These are phyloP conservation scores for Tamandua tetradactyla DNA, from an alignment of 2,797 vertebrate genomes.

Conservation along the genomic window DNA sequence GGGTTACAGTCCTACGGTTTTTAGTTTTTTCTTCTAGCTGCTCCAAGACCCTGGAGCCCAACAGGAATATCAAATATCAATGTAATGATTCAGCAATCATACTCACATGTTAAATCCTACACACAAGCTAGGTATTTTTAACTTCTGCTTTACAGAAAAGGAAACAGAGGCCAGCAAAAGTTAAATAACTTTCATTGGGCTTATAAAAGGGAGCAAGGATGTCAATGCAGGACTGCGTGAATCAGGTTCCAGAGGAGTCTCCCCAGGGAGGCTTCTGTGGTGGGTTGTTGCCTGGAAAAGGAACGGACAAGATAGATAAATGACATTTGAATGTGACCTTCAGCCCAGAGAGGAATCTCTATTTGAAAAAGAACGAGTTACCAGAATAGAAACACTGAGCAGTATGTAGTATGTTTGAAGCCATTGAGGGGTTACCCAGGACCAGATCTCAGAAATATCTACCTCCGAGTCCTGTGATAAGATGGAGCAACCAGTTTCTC, in stretches of 20 bases:
- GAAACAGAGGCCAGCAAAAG: neutral
- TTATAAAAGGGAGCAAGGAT: neutral
- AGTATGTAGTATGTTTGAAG: neutral
- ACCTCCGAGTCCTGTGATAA: neutral
- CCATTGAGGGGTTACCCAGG: neutral
- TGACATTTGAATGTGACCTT: neutral
- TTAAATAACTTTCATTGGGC: neutral
- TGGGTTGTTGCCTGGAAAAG: neutral
- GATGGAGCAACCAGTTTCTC: neutral
- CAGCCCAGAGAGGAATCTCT: neutral
- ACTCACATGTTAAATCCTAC: too few species aligned
- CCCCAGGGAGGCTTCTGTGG: neutral
- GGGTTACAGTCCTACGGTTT: too few species aligned
- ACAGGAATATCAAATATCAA: too few species aligned
- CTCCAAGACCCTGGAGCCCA: too few species aligned
- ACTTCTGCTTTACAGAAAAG: neutral
- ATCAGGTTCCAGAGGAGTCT: neutral
- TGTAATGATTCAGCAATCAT: too few species aligned
- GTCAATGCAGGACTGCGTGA: neutral
- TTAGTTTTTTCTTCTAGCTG: too few species aligned
- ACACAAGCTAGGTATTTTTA: neutral
- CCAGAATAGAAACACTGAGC: neutral
- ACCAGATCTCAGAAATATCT: neutral
- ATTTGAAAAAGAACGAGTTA: constrained; percentile 20
- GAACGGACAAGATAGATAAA: neutral